Conservation (phyloP, 2,113 vertebrate species). For the Malurus cyaneus region DNA sequence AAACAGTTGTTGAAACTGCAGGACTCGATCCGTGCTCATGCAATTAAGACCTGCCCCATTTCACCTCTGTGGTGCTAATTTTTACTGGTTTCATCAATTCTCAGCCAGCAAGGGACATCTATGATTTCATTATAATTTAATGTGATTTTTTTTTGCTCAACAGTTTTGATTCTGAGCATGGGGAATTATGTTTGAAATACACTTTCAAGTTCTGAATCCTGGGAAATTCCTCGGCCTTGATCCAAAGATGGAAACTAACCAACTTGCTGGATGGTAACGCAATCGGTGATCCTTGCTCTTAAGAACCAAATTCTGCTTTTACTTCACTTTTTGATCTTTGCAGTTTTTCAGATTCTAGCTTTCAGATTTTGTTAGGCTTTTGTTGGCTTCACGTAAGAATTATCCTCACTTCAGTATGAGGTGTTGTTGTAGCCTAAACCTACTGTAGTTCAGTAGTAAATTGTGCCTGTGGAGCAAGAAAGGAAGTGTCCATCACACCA, state of each 20-base stretch:
- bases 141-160: neutral
- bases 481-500: neutral
- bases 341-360: neutral
- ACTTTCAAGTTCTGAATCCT: neutral
- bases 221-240: neutral
- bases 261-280: neutral
- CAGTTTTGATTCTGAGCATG: neutral
- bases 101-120: neutral
- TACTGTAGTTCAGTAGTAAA: neutral
- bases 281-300: neutral
- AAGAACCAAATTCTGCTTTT: neutral
- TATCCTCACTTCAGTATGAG: neutral
- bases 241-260: neutral
- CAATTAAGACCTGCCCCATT: neutral
- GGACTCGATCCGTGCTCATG: neutral
- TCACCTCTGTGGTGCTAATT: neutral
- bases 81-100: neutral
- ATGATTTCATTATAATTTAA: neutral
- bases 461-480: neutral
- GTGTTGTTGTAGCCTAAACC: neutral
- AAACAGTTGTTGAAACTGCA: neutral
- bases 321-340: neutral
- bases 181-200: neutral
- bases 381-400: neutral
- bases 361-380: neutral